These are phyloP conservation scores for Tadarida brasiliensis DNA, from an alignment of 2,797 vertebrate species.

Conservation along the genomic window DNA sequence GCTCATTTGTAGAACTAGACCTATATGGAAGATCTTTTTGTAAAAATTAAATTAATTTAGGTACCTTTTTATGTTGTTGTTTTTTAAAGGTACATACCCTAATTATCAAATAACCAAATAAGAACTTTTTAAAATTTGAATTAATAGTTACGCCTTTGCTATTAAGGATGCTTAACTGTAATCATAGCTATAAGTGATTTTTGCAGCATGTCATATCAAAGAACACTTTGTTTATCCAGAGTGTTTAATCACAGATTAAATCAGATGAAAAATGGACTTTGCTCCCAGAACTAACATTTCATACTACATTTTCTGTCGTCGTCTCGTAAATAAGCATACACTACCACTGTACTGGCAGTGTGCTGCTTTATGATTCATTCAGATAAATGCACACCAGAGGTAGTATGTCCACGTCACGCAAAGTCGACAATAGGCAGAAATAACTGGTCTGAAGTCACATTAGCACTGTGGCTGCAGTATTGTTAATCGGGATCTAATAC, in stretches of 20 bases:
- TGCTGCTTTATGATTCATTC: not conserved
- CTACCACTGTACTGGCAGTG: not conserved
- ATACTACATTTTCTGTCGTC: not conserved
- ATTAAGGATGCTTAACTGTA: not conserved
- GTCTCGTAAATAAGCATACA: not conserved
- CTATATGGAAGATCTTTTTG: not conserved
- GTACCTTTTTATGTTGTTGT: not conserved
- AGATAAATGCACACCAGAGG: not conserved
- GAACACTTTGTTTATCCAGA: not conserved
- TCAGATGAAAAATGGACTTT: conserved; percentile 34
- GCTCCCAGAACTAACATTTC: not conserved
- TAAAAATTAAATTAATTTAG: conserved; percentile 29
- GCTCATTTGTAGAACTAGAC: conserved; percentile 2
- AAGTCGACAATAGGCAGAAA: not conserved
- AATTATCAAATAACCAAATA: conserved; percentile 17
- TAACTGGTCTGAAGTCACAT: not conserved
- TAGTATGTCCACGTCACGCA: not conserved
- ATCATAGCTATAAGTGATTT: not conserved
- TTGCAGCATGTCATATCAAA: not conserved
- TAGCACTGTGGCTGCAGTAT: not conserved
- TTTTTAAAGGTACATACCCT: not conserved
- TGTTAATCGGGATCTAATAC: not conserved
- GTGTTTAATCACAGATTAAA: conserved; percentile 17
- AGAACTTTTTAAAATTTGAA: conserved; percentile 16
- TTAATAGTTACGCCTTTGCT: not conserved